Evolutionary conservation across 2,888 invertebrate genomes (phyloP).

Genomic region (Eretmocerus hayati): DNA sequence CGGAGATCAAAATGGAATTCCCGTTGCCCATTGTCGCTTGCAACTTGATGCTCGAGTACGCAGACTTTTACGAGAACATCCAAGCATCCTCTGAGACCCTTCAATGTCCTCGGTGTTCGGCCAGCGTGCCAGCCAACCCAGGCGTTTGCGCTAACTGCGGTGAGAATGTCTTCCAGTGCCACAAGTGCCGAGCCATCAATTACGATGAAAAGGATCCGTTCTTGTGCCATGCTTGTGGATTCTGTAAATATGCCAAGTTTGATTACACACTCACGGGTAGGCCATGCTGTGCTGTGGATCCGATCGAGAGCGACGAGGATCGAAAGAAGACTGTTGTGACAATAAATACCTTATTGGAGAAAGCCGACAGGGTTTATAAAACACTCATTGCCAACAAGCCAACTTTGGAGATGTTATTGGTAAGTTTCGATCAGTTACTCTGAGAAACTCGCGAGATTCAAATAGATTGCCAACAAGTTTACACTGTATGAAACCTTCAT

Average conservation of each 20-base stretch:
- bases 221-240: constrained; percentile 96
- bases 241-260: constrained; percentile 98
- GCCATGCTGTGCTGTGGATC: constrained; percentile 93
- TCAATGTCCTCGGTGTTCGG: constrained; percentile 93
- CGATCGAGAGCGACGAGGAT: constrained; percentile 95
- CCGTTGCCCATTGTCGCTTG: constrained; percentile 95
- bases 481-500: too few species aligned
- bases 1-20: constrained; percentile 94
- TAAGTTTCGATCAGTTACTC: too few species aligned
- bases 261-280: constrained; percentile 89
- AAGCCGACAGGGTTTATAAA: constrained; percentile 89
- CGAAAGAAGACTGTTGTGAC: constrained; percentile 88
- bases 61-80: constrained; percentile 94
- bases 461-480: too few species aligned
- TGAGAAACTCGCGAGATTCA: too few species aligned
- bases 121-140: constrained; percentile 93
- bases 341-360: constrained; percentile 85
- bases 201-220: constrained; percentile 99
- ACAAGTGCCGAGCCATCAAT: constrained; percentile 97
- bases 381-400: constrained; percentile 87
- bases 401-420: constrained; percentile 74
- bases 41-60: constrained; percentile 97
- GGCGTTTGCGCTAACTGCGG: constrained; percentile 96
- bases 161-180: constrained; percentile 98
- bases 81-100: constrained; percentile 89